Evolutionary conservation across 1,140 invertebrate genomes (phyloP).

Genomic region (Scaptomyza montana): DNA sequence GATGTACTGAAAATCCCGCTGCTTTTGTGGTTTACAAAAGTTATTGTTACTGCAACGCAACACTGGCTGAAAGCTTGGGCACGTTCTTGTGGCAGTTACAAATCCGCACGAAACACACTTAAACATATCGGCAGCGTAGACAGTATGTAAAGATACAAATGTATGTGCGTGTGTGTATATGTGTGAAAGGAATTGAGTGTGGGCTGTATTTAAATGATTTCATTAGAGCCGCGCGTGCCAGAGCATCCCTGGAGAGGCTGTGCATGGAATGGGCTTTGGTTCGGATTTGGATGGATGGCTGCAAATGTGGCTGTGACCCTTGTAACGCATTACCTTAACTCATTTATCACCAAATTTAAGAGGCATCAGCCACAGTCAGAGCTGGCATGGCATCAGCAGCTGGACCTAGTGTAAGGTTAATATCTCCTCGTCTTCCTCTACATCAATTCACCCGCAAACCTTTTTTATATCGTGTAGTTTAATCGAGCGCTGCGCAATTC

Average conservation of each 20-base stretch:
- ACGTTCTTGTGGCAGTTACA: conserved; percentile 63
- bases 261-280: not conserved
- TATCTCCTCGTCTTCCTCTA: not conserved
- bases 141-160: conserved; percentile 6
- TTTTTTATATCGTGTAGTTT: conserved; percentile 37
- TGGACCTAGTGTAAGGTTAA: not conserved
- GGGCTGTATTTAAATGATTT: conserved; percentile 79
- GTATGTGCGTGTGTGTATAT: conserved; percentile 8
- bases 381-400: not conserved
- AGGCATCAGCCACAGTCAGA: conserved; percentile 26
- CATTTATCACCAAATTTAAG: conserved; percentile 78
- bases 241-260: conserved; percentile 45
- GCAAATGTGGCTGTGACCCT: conserved; percentile 31
- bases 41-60: not conserved
- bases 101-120: conserved; percentile 9
- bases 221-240: conserved; percentile 71
- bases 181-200: conserved; percentile 17
- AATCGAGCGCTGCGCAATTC: conserved; percentile 71
- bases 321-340: conserved; percentile 78
- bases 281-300: conserved; percentile 24
- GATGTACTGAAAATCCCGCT: conserved; percentile 14
- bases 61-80: conserved; percentile 40
- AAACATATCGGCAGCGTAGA: not conserved
- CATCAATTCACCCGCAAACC: not conserved
- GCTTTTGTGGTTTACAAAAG: too few relatives aligned